A percentile compares a stretch with the other conserved stretches of the same genome.
Evolutionary conservation across 2,113 vertebrate species (phyloP).

Genomic region (Bagarius yarrelli): DNA sequence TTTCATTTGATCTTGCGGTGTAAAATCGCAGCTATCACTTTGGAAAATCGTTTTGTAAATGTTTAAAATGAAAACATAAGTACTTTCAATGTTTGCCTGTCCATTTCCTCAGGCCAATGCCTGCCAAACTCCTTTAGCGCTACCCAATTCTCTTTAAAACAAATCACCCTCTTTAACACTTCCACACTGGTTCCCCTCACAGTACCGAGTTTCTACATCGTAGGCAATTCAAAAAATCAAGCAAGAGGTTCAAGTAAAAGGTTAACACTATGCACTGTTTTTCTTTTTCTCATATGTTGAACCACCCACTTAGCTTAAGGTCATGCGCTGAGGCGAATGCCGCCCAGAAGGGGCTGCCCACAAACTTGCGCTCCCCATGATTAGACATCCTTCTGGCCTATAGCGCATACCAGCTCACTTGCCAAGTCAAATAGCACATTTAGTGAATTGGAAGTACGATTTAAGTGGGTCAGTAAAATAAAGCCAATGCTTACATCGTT

Average conservation of each 20-base stretch:
- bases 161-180: not conserved
- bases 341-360: conserved; percentile 79
- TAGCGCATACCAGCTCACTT: conserved; percentile 87
- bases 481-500: conserved; percentile 85
- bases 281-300: conserved; percentile 67
- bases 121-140: conserved; percentile 28
- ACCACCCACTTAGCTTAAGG: conserved; percentile 94
- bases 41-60: conserved; percentile 57
- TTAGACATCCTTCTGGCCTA: conserved; percentile 86
- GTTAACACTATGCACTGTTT: conserved; percentile 86
- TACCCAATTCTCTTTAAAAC: conserved; percentile 20
- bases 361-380: conserved; percentile 88
- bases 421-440: conserved; percentile 98
- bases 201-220: conserved; percentile 66
- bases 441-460: conserved; percentile 94
- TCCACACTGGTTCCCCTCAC: not conserved
- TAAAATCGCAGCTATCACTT: conserved; percentile 52
- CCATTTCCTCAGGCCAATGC: conserved; percentile 51
- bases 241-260: conserved; percentile 84
- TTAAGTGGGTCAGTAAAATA: conserved; percentile 90
- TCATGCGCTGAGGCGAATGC: conserved; percentile 86
- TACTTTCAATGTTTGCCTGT: conserved; percentile 59
- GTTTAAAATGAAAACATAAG: conserved; percentile 56
- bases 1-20: conserved; percentile 59
- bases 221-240: conserved; percentile 77